Evolutionary conservation across 1,140 invertebrate species (phyloP).

Genomic region (Dinothrombium tinctorium): DNA sequence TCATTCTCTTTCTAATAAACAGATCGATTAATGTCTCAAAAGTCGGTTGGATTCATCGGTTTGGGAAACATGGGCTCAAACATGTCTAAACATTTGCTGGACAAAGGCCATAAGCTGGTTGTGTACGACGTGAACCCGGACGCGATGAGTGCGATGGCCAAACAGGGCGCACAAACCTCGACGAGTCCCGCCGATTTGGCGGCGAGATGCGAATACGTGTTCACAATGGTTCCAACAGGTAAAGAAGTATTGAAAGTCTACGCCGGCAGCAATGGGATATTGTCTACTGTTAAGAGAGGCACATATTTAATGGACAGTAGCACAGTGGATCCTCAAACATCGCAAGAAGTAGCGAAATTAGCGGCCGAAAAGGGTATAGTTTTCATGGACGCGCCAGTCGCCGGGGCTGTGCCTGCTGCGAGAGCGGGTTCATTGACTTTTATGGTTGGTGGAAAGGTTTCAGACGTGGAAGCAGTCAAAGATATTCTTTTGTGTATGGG

Average conservation of each 20-base stretch:
- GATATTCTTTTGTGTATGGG: constrained; percentile 62
- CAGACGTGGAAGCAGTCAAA: constrained; percentile 40
- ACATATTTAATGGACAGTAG: constrained; percentile 76
- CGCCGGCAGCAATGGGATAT: constrained; percentile 36
- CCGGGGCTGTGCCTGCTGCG: constrained; percentile 43
- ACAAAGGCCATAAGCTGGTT: constrained; percentile 38
- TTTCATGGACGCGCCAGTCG: constrained; percentile 92
- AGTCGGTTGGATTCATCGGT: constrained; percentile 67
- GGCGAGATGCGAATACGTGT: constrained; percentile 39
- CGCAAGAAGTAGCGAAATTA: constrained; percentile 39
- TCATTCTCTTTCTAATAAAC: too few relatives aligned
- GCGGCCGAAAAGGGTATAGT: constrained; percentile 36
- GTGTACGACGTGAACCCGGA: constrained; percentile 58
- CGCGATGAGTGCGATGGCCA: constrained; percentile 34
- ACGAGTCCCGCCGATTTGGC: constrained; percentile 47
- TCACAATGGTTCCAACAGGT: constrained; percentile 71
- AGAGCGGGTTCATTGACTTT: constrained; percentile 75
- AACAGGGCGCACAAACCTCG: constrained; percentile 43
- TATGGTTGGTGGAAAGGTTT: constrained; percentile 63
- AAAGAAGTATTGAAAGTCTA: constrained; percentile 30
- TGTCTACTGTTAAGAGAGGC: constrained; percentile 20
- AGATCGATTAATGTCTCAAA: too few relatives aligned
- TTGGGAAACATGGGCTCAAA: constrained; percentile 84
- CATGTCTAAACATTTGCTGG: constrained; percentile 78
- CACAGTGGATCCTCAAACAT: constrained; percentile 71